These are phyloP conservation scores for Armadillidium nasatum DNA, from an alignment of 1,140 invertebrate species.

Conservation along the genomic window DNA sequence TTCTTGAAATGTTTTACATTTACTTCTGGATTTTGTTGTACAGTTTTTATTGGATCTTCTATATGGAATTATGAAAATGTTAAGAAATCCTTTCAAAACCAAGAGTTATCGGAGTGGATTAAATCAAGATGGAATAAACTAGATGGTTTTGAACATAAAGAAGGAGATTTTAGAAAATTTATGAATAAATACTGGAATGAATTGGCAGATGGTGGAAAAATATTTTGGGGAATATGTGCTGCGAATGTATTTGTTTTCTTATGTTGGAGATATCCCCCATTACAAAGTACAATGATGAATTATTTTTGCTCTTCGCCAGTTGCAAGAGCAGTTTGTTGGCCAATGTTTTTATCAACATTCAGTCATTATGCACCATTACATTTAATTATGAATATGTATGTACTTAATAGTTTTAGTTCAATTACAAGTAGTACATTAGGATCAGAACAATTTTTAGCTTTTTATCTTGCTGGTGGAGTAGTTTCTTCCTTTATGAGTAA, in stretches of 20 bases:
- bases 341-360: conserved; percentile 88
- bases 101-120: conserved; percentile 29
- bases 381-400: conserved; percentile 91
- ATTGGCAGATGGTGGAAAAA: conserved; percentile 66
- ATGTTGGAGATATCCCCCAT: conserved; percentile 70
- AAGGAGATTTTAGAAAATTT: conserved; percentile 56
- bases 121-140: conserved; percentile 34
- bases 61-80: conserved; percentile 86
- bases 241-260: conserved; percentile 74
- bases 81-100: conserved; percentile 56
- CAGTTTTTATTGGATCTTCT: conserved; percentile 66
- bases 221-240: conserved; percentile 73
- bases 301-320: conserved; percentile 81
- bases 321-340: conserved; percentile 69
- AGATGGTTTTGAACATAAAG: conserved; percentile 38
- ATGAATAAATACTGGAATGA: conserved; percentile 68
- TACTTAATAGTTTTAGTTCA: conserved; percentile 72
- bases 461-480: conserved; percentile 84
- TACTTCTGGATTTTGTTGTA: conserved; percentile 58
- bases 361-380: conserved; percentile 85
- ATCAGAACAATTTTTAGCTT: conserved; percentile 83
- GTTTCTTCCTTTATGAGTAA: conserved; percentile 82
- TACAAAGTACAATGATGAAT: conserved; percentile 70
- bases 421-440: conserved; percentile 62
- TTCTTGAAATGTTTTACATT: conserved; percentile 37